Base-by-base conservation (phyloP, 2,888 invertebrate species). In the Sphaerophoria taeniata region DNA sequence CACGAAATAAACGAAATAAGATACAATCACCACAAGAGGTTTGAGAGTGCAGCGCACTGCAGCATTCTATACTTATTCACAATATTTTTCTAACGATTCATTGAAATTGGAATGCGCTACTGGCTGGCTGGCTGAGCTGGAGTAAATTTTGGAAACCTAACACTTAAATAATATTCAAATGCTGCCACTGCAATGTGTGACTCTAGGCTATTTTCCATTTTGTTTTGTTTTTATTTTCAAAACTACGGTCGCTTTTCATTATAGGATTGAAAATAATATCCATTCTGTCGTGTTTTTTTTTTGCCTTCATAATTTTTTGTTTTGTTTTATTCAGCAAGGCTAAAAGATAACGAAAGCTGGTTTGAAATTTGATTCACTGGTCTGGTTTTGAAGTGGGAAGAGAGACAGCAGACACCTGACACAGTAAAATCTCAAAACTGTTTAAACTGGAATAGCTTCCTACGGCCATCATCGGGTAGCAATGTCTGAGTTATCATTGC, bases 341-440 rank as follows among this genome's bases (percentile, higher is more conserved):
- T 73, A 71, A 55, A 53, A 74, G 82, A 82, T 82, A 83, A 67
- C 79, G 79, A 83, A 74, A 78, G 78, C 74, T 36, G 74, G 74
- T 75, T 67, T 79, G 83, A 74, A 84, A 84, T 75, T 75, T 65
- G 63, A 84, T 74, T 79, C 74, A 74, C 34, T 65, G 11, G 49
- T 71, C 65, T 43, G 47, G 79, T 51, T 31, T 63, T 55, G 49
- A 55, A 72, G 77, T 79, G 79, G 79, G 79, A 84, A 75, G 83
- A 75, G 60, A 24, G 24, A 2, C 24, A 24, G 58, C 63, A 77
- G 49, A 83, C 83, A 84, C 79, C 78, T 84, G 83, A 84, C 83
- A 79, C 70, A 74, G 70, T 63, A 65, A 79, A 74, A 74, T 70
- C 24, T 51, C 55, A 58, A 58, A 11, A 36, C 14, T 36, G 24